These are phyloP conservation scores for Lomographa bimaculata DNA, from an alignment of 2,888 invertebrate genomes.

Conservation along the genomic window DNA sequence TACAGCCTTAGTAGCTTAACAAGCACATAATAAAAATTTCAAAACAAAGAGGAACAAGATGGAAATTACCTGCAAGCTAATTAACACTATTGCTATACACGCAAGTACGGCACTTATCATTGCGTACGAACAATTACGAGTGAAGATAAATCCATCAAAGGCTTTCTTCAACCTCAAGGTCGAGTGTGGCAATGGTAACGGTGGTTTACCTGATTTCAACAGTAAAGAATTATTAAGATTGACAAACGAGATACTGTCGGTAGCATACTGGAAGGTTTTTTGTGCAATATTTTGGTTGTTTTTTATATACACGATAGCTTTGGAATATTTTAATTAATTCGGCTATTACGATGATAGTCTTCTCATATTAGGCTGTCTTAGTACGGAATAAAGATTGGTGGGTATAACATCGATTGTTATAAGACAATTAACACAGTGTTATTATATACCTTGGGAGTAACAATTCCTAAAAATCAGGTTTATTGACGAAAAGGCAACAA, in stretches of 20 bases:
- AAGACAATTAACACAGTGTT: too few species aligned
- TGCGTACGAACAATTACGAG: conserved; percentile 29
- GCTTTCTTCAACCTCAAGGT: conserved; percentile 29
- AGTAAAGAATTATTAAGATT: conserved; percentile 19
- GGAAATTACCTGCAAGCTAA: conserved; percentile 10
- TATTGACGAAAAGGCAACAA: too few species aligned
- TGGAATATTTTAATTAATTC: too few species aligned
- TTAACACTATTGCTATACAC: conserved; percentile 19
- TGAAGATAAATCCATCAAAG: conserved; percentile 29
- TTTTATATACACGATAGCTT: too few species aligned
- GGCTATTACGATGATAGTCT: too few species aligned
- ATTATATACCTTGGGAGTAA: too few species aligned
- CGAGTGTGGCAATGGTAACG: conserved; percentile 18
- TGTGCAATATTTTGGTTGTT: too few species aligned
- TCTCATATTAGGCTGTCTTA: too few species aligned
- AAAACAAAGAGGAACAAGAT: conserved; percentile 4
- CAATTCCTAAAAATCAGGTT: too few species aligned
- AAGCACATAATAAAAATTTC: conserved; percentile 8
- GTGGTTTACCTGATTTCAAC: conserved; percentile 28
- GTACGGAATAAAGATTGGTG: too few species aligned
- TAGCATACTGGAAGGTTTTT: background rate
- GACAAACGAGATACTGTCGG: conserved; percentile 8
- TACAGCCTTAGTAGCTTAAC: too few species aligned
- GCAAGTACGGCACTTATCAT: conserved; percentile 23
- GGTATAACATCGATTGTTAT: too few species aligned